A percentile compares a stretch with the other conserved stretches of the same genome.
Evolutionary conservation across 2,797 vertebrate species (phyloP).

Genomic region (Ispidina lecontei): DNA sequence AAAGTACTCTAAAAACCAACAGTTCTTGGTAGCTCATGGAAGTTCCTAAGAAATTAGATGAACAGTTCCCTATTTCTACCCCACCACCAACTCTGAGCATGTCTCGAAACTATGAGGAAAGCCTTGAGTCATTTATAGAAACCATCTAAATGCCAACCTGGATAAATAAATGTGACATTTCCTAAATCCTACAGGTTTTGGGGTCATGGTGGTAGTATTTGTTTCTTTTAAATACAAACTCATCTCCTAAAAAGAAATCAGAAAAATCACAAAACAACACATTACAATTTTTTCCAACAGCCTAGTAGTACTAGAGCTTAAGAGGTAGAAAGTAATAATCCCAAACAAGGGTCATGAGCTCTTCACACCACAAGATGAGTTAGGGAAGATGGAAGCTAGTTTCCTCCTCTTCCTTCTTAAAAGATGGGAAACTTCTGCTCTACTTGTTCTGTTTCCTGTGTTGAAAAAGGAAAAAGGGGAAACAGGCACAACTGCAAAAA

Average conservation of each 20-base stretch:
- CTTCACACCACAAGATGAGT: not conserved
- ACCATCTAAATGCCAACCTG: not conserved
- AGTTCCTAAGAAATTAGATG: not conserved
- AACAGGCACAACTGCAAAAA: not conserved
- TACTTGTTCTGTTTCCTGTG: not conserved
- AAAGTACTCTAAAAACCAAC: not conserved
- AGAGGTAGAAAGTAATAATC: not conserved
- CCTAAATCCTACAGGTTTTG: not conserved
- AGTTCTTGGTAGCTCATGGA: not conserved
- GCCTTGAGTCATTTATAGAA: not conserved
- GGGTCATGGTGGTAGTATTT: not conserved
- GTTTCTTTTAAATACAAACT: not conserved
- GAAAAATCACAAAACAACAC: not conserved
- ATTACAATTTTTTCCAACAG: not conserved
- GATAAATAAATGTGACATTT: not conserved
- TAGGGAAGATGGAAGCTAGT: not conserved
- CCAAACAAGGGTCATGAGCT: not conserved
- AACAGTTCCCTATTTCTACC: not conserved
- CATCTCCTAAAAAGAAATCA: not conserved
- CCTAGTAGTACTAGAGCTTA: not conserved
- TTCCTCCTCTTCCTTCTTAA: not conserved
- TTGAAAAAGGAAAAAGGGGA: slow-evolving; percentile 16
- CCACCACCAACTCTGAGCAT: not conserved
- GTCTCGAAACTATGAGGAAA: not conserved
- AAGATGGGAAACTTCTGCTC: not conserved